These are phyloP conservation scores for Tricholaema leucomelas DNA, from an alignment of 2,113 vertebrate genomes.

Conservation along the genomic window DNA sequence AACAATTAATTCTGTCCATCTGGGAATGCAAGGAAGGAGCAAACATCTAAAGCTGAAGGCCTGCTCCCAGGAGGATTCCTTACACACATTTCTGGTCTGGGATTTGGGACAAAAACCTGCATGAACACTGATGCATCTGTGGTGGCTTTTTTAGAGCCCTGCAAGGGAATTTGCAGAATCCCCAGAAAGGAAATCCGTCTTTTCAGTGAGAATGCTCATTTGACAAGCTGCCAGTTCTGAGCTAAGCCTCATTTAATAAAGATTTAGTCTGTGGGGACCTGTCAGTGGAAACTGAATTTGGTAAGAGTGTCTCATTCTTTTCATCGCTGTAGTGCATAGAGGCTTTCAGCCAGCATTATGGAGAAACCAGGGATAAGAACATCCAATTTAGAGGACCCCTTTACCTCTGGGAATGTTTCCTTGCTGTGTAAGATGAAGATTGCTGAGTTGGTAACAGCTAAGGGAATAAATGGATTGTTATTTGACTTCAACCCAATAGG, in stretches of 20 bases:
- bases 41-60: background rate
- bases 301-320: conserved; percentile 61
- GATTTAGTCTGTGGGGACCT: conserved; percentile 67
- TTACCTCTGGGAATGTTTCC: conserved; percentile 4
- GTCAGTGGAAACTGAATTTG: conserved; percentile 66
- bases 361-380: conserved; percentile 35
- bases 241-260: conserved; percentile 74
- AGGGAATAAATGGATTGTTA: conserved; percentile 20
- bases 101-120: conserved; percentile 2
- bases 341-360: conserved; percentile 41
- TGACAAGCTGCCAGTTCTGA: conserved; percentile 73
- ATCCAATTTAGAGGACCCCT: conserved; percentile 12
- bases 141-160: conserved; percentile 23
- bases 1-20: background rate
- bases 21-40: background rate
- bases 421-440: conserved; percentile 30
- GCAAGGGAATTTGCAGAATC: conserved; percentile 54
- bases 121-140: background rate
- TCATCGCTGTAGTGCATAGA: conserved; percentile 7
- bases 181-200: conserved; percentile 61
- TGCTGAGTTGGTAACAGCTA: conserved; percentile 53
- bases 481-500: conserved; percentile 41
- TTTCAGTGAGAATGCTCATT: conserved; percentile 63
- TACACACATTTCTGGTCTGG: background rate
- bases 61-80: background rate